Percentiles rank a stretch among this genome's conserved stretches.
phyloP scores from a whole-genome alignment of 2,113 vertebrate species.

The Gnathonemus longibarbis region DNA sequence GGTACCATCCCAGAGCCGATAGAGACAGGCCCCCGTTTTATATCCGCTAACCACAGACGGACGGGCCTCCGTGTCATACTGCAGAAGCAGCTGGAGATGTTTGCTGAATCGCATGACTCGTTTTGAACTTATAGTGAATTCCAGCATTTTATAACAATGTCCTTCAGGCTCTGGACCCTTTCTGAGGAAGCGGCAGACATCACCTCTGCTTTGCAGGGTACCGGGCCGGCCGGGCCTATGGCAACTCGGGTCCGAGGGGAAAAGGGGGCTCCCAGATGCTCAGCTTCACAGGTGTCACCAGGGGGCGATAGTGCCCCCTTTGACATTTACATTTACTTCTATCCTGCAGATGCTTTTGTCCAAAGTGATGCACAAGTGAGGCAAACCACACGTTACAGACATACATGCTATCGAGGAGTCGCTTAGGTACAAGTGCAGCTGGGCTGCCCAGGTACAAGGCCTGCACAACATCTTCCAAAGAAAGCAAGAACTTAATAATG shows the following conservation, averaged over 20 bases:
- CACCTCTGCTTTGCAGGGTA: slow-evolving; percentile 2
- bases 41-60: background rate
- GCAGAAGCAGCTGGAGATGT: background rate
- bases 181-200: background rate
- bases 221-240: slow-evolving; percentile 40
- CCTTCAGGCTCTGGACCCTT: background rate
- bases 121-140: slow-evolving; percentile 45
- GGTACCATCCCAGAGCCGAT: too few species aligned
- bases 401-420: background rate
- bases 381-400: background rate
- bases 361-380: background rate
- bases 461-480: background rate
- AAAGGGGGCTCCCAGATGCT: background rate
- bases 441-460: background rate
- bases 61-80: background rate
- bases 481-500: background rate
- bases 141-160: slow-evolving; percentile 44
- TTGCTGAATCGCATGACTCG: background rate
- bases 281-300: background rate
- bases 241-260: slow-evolving; percentile 16
- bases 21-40: background rate
- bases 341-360: too few species aligned
- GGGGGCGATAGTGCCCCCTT: background rate
- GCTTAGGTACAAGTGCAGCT: background rate
- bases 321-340: too few species aligned